These are phyloP conservation scores for Thymallus thymallus DNA, from an alignment of 2,113 vertebrate species.

Conservation along the genomic window DNA sequence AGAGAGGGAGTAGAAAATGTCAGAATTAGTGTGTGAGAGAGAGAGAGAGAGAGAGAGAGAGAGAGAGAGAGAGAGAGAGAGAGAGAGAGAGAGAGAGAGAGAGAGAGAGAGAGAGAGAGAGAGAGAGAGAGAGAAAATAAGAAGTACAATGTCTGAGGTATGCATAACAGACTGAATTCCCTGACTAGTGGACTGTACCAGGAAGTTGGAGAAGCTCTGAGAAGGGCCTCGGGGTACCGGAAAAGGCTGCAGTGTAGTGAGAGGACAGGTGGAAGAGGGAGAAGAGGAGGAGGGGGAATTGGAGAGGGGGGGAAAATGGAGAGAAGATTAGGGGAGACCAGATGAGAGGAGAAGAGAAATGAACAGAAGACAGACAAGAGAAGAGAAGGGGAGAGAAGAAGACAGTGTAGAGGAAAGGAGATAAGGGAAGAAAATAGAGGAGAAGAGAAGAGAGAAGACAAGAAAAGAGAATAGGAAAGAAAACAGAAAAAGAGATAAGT, in stretches of 20 bases:
- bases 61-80: slow-evolving; percentile 6
- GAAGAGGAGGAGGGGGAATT: background rate
- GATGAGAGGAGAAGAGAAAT: background rate
- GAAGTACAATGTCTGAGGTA: slow-evolving; percentile 20
- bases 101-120: slow-evolving; percentile 2
- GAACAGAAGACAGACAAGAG: background rate
- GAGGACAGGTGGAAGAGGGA: background rate
- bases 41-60: slow-evolving; percentile 23
- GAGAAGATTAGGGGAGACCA: background rate
- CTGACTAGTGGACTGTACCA: slow-evolving; percentile 20
- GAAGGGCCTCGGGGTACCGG: background rate
- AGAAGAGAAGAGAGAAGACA: background rate
- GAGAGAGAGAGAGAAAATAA: slow-evolving; percentile 6
- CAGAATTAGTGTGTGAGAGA: slow-evolving; percentile 4
- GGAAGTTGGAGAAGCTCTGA: background rate
- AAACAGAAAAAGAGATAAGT: background rate
- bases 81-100: slow-evolving; percentile 34
- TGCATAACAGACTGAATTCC: slow-evolving; percentile 23
- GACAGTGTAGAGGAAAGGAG: background rate
- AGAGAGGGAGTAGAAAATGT: background rate
- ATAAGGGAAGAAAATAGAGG: no score
- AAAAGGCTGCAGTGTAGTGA: background rate
- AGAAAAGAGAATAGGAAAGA: background rate
- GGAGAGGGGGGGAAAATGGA: background rate
- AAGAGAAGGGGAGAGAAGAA: background rate